Evolutionary conservation across 2,797 vertebrate genomes (phyloP).

Genomic region (Pipistrellus pipistrellus): DNA sequence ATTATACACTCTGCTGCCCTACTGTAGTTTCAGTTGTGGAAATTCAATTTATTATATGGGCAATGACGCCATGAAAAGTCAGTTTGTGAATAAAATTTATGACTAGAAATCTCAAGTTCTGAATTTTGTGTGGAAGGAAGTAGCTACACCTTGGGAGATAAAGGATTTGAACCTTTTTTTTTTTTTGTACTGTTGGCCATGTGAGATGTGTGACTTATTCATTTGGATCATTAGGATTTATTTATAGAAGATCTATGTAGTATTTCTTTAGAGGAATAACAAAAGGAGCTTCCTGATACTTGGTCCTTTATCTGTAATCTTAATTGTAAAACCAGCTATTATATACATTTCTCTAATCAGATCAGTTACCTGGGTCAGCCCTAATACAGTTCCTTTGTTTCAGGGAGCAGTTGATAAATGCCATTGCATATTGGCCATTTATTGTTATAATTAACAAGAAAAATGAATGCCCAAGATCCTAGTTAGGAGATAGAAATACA

Average conservation of each 20-base stretch:
- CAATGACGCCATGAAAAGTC: constrained; percentile 38
- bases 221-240: constrained; percentile 1
- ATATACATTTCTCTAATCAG: constrained; percentile 53
- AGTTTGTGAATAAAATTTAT: constrained; percentile 56
- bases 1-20: constrained; percentile 11
- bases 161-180: constrained; percentile 15
- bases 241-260: neutral
- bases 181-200: neutral
- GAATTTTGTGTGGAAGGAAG: constrained; percentile 31
- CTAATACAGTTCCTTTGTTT: constrained; percentile 71
- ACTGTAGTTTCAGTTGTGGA: constrained; percentile 69
- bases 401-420: constrained; percentile 66
- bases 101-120: constrained; percentile 33
- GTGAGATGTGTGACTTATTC: neutral
- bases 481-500: constrained; percentile 66
- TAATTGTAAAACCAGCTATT: constrained; percentile 74
- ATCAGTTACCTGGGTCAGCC: constrained; percentile 41
- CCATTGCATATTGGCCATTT: constrained; percentile 52
- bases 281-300: constrained; percentile 53
- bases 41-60: constrained; percentile 25
- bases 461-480: constrained; percentile 50
- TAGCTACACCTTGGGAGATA: constrained; percentile 9
- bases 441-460: constrained; percentile 71
- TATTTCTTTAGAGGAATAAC: constrained; percentile 23
- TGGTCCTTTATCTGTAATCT: constrained; percentile 57